Evolutionary conservation across 2,113 vertebrate genomes (phyloP), one percentile per base, ranked within the genome.

Genomic region (Burhinus oedicnemus): DNA sequence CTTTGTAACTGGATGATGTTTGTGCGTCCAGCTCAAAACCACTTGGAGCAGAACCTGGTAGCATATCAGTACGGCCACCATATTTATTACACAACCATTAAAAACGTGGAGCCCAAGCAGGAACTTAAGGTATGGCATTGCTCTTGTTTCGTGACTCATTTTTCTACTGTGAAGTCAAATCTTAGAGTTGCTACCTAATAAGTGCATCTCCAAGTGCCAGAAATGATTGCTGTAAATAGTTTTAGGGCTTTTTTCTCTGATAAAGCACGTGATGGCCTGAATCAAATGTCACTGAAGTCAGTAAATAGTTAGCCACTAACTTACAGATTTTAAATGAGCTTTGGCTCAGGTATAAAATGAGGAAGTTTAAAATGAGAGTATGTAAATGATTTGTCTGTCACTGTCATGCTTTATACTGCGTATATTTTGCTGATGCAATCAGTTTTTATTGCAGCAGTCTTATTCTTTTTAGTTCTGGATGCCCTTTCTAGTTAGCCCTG

Each of bases 1-100:
- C 98, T 98, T 62, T 99, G 99, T 95, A 99, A 99, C 97, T 99
- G 99, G 99, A 99, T 99, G 99, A 99, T 99, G 99, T 99, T 99
- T 91, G 99, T 99, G 22, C 98, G 99, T 26, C 99, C 99, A 6
- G 99, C 99, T 40, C 98, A 99, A 97, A 99, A 99, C 92, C 99
- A 99, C 87, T 95, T 99, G 95, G 99, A 99, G 92, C 99, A 99
- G 98, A 99, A 99, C 96, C 98, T 99, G 93, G 99, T 99, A 60
- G 99, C 99, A 1, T 99, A 99, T 95, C 99, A 99, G 87, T 99
- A 99, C 0, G 99, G 99, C 86, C 98, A 99, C 5, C 99, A 99
- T 12, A 99, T 99, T 88, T 99, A 99, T 95, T 99, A 99, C 91
- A 99, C 99, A 10, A 99, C 99, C 27, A 99, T 99, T 95, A 99